These are phyloP conservation scores for Zaprionus davidi DNA, from an alignment of 1,140 invertebrate species.

Conservation along the genomic window DNA sequence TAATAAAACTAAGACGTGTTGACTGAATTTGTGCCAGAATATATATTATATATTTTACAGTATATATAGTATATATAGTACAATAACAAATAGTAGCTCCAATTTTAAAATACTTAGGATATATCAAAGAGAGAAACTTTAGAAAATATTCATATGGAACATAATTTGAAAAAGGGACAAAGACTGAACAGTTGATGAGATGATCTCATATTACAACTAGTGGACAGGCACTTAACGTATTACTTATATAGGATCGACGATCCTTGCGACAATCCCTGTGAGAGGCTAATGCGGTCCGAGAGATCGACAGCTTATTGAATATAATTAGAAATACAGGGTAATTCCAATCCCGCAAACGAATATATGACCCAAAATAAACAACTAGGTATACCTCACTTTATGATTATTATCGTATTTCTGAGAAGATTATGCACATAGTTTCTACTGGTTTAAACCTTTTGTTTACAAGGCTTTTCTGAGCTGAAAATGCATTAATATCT, in stretches of 20 bases:
- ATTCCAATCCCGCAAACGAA: too few species aligned
- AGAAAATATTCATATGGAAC: constrained; percentile 3
- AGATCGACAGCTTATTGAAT: constrained; percentile 12
- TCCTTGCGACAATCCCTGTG: constrained; percentile 23
- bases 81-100: background rate
- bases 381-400: too few species aligned
- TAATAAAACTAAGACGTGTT: too few species aligned
- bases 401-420: too few species aligned
- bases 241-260: background rate
- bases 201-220: background rate
- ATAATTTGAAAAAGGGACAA: background rate
- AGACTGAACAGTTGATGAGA: background rate
- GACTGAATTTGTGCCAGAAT: background rate
- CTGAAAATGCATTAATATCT: too few species aligned
- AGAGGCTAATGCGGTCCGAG: constrained; percentile 16
- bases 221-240: constrained; percentile 9
- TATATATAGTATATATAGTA: too few species aligned
- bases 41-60: too few species aligned
- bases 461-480: too few species aligned
- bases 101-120: constrained; percentile 1
- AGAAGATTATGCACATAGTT: too few species aligned
- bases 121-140: constrained; percentile 1
- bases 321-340: too few species aligned
- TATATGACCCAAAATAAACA: too few species aligned
- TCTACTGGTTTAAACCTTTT: too few species aligned